These are phyloP conservation scores for Mactra quadrangularis DNA, from an alignment of 1,140 invertebrate genomes.

Conservation along the genomic window DNA sequence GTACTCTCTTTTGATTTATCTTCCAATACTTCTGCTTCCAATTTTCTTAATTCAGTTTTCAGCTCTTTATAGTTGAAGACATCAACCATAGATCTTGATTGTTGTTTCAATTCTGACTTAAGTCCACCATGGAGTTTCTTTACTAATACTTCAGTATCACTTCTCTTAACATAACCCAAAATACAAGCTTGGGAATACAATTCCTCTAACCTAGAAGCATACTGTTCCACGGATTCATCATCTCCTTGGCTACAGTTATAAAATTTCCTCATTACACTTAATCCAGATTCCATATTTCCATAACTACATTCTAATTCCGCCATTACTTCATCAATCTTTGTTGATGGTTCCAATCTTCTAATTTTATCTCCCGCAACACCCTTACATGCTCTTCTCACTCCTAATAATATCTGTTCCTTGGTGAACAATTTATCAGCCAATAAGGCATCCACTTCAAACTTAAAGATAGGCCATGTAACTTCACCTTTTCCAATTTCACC, in stretches of 20 bases:
- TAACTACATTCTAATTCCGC: conserved; percentile 14
- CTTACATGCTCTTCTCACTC: too few relatives aligned
- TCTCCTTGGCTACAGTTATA: conserved; percentile 3
- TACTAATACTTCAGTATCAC: conserved; percentile 1
- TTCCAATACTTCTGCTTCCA: conserved; percentile 8
- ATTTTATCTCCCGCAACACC: neutral
- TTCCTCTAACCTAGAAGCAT: conserved; percentile 22
- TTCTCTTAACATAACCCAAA: neutral
- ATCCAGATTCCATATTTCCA: neutral
- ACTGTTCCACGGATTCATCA: neutral
- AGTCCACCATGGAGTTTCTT: neutral
- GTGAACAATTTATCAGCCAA: too few relatives aligned
- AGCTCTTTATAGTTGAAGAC: conserved; percentile 2
- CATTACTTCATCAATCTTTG: neutral
- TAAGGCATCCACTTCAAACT: too few relatives aligned
- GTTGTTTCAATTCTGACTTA: conserved; percentile 1
- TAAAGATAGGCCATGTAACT: too few relatives aligned
- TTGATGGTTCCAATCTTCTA: neutral
- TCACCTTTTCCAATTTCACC: too few relatives aligned
- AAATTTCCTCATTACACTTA: conserved; percentile 15
- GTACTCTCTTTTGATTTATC: neutral
- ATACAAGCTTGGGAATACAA: conserved; percentile 8
- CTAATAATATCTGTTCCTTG: too few relatives aligned
- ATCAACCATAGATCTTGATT: conserved; percentile 8
- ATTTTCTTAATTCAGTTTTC: conserved; percentile 31